Percentiles rank a stretch among this genome's conserved stretches.
phyloP scores from a whole-genome alignment of 2,888 invertebrate species.

The Tipula unca region DNA sequence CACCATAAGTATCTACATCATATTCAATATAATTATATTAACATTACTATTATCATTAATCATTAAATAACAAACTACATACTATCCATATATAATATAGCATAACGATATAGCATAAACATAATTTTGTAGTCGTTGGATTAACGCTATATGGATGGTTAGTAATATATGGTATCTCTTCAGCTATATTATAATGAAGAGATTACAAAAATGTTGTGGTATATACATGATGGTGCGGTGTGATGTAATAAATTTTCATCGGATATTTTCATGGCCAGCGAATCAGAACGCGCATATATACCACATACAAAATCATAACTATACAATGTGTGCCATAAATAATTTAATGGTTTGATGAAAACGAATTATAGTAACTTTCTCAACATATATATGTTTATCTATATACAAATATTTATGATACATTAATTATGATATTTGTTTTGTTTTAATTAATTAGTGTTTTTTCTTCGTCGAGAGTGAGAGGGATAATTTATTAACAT shows the following conservation, averaged over 20 bases:
- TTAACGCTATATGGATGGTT: background rate
- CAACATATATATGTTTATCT: background rate
- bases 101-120: background rate
- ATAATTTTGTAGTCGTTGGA: background rate
- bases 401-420: background rate
- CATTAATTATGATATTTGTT: background rate
- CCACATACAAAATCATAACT: background rate
- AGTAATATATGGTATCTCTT: background rate
- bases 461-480: background rate
- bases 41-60: background rate
- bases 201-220: background rate
- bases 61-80: background rate
- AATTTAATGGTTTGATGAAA: background rate
- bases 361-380: background rate
- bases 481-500: background rate
- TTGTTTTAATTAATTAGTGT: background rate
- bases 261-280: background rate
- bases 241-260: background rate
- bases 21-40: background rate
- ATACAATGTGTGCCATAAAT: background rate
- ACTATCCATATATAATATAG: background rate
- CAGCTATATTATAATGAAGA: background rate
- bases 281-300: background rate
- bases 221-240: background rate
- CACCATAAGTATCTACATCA: background rate